Evolutionary conservation across 2,113 vertebrate species (phyloP), one percentile per base, ranked within the genome.

Genomic region (Herpetotheres cachinnans): DNA sequence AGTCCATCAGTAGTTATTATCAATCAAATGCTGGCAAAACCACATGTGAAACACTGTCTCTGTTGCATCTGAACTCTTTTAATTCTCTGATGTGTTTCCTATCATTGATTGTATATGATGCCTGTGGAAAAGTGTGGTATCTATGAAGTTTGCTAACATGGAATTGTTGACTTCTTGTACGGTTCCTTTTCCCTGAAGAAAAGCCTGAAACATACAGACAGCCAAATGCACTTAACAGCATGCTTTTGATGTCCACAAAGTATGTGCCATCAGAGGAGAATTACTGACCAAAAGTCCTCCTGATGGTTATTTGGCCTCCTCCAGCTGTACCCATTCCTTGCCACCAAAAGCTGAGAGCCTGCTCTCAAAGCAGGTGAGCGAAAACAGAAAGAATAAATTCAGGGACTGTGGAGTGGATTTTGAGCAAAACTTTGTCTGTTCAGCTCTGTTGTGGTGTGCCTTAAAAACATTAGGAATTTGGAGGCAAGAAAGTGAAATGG

Each of bases 101-200:
- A 5, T 9, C 12, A 50, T n/a, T 88, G 12, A 49, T 49, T 0
- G 0, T 25, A 18, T n/a, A 52, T 12, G 5, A 38, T 52, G 8
- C 2, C 11, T 44, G 2, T 30, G 14, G 15, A 49, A 62, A 90
- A 46, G 8, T 58, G 36, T 16, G 4, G 2, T 38, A 44, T 44
- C 36, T 16, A 26, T 46, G 8, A 70, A 24, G 15, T 87, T 66
- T 77, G 26, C 20, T 29, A 67, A 90, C 17, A 63, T 12, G 16
- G 18, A 76, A 40, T 27, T 59, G 17, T n/a, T 93, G 32, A 42
- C 25, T 74, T 77, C 20, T 77, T 73, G 24, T 52, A 38, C 0
- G 1, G 7, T 67, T 72, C 26, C 15, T 52, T 73, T 72, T 46
- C 46, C 29, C 21, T 36, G 11, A 70, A 85, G 52, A 52, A 66